phyloP scores from a whole-genome alignment of 2,113 vertebrate species.

The Syngnathus floridae region DNA sequence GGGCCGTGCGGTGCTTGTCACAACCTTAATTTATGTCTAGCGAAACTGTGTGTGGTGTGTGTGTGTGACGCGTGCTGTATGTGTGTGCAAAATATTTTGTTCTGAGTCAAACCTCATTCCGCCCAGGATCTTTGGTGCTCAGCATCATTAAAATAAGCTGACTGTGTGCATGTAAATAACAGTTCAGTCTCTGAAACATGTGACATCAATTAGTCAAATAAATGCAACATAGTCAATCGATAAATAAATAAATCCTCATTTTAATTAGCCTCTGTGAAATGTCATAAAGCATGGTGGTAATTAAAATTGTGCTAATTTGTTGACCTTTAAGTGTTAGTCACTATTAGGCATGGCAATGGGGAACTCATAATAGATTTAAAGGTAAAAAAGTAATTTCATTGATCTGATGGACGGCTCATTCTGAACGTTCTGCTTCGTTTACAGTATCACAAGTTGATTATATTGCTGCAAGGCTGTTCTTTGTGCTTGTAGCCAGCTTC shows the following conservation, averaged over 20 bases:
- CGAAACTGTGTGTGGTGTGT: neutral
- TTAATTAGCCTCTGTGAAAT: neutral
- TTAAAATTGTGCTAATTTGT: constrained; percentile 16
- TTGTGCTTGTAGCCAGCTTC: neutral
- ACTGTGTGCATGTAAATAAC: neutral
- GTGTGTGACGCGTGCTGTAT: neutral
- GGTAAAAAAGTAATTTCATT: neutral
- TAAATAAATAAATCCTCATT: neutral
- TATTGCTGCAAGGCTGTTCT: neutral
- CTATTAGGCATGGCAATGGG: neutral
- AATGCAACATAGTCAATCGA: neutral
- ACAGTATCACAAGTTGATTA: neutral
- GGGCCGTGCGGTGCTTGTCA: constrained; percentile 11
- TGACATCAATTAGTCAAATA: neutral
- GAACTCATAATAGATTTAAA: neutral
- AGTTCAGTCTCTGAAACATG: neutral
- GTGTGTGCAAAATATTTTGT: constrained; percentile 22
- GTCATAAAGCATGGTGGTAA: constrained; percentile 1
- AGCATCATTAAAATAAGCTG: neutral
- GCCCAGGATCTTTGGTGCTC: neutral
- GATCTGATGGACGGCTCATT: neutral
- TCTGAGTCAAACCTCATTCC: constrained; percentile 15
- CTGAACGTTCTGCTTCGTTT: neutral
- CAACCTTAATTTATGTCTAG: constrained; percentile 6
- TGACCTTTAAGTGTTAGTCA: neutral